Evolutionary conservation across 2,113 vertebrate species (phyloP).

Genomic region (Eira barbara): DNA sequence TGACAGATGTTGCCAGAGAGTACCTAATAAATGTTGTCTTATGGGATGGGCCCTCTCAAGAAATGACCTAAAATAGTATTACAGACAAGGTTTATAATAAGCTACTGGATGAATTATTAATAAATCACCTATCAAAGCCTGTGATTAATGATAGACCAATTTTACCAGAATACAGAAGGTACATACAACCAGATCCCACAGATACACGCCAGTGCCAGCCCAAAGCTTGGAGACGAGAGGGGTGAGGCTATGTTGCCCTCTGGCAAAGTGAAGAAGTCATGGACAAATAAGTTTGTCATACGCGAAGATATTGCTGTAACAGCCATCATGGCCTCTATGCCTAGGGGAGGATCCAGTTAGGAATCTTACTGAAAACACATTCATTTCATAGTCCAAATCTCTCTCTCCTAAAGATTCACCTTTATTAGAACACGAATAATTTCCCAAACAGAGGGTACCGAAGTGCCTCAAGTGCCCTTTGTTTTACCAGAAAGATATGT

Average conservation of each 20-base stretch:
- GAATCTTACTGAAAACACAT: background rate
- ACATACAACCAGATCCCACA: background rate
- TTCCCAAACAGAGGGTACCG: background rate
- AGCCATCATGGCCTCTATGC: background rate
- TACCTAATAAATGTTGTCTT: constrained; percentile 53
- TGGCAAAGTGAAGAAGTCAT: background rate
- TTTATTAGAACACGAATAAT: background rate
- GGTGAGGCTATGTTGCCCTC: background rate
- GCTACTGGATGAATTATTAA: constrained; percentile 30
- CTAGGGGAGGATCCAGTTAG: background rate
- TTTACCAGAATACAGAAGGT: background rate
- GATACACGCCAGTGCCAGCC: background rate
- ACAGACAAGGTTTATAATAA: constrained; percentile 34
- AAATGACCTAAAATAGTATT: background rate
- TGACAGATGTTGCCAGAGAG: constrained; percentile 30
- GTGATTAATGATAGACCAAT: background rate
- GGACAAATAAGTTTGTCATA: background rate
- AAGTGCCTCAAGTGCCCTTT: background rate
- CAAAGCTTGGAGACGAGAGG: background rate
- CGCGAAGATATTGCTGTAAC: background rate
- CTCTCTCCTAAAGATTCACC: background rate
- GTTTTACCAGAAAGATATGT: background rate
- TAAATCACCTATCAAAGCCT: background rate
- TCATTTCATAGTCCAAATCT: background rate
- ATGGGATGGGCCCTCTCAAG: constrained; percentile 2